phyloP scores from a whole-genome alignment of 2,888 invertebrate genomes.

The Drosophila barbarae region DNA sequence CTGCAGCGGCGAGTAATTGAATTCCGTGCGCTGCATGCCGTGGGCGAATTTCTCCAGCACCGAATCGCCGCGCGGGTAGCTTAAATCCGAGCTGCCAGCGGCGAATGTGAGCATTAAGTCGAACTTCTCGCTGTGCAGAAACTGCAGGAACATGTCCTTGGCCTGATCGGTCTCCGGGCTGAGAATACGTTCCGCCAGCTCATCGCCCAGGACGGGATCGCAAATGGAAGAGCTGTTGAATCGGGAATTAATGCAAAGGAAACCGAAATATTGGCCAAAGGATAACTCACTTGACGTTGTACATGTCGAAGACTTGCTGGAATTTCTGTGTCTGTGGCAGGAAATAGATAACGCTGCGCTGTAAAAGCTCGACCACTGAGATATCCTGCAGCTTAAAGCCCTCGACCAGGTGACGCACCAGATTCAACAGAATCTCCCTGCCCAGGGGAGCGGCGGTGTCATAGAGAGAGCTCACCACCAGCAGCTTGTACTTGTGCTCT shows the following conservation, averaged over 20 bases:
- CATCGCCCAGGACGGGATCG: conserved; percentile 79
- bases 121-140: conserved; percentile 85
- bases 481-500: conserved; percentile 90
- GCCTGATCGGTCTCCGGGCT: conserved; percentile 71
- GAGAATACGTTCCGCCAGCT: conserved; percentile 85
- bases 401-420: conserved; percentile 89
- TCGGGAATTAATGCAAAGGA: no score
- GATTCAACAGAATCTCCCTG: conserved; percentile 89
- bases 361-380: conserved; percentile 83
- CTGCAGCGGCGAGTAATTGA: conserved; percentile 68
- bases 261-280: no score
- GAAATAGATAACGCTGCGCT: conserved; percentile 88
- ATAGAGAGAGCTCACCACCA: conserved; percentile 90
- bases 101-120: conserved; percentile 87
- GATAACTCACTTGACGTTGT: conserved; percentile 70
- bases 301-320: conserved; percentile 66
- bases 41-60: conserved; percentile 75
- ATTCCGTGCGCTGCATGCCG: conserved; percentile 74
- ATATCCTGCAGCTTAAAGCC: conserved; percentile 87
- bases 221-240: conserved; percentile 73
- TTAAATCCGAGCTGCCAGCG: conserved; percentile 86
- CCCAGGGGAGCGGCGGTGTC: conserved; percentile 89
- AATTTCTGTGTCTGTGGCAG: conserved; percentile 82
- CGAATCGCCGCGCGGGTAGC: conserved; percentile 70
- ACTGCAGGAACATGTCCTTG: conserved; percentile 82